Evolutionary conservation across 2,113 vertebrate genomes (phyloP), one percentile per base, ranked within the genome.

Genomic region (Salvelinus alpinus): DNA sequence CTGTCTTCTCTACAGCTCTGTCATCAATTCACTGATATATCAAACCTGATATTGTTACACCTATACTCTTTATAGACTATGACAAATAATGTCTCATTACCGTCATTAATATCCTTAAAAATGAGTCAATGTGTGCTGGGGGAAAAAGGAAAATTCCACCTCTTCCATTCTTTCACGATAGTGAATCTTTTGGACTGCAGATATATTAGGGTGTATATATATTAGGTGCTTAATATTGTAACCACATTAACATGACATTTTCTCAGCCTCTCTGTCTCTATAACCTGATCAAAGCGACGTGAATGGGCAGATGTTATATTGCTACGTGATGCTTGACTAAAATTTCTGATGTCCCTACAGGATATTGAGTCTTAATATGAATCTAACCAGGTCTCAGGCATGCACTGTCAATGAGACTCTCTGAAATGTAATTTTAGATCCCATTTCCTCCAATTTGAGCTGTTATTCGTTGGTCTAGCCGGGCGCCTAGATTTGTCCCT

Each of bases 391-490:
- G 75, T 70, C 74, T 38, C 78, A 64, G 78, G 20, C 75, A 8
- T 74, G 84, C 74, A 78, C 85, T 89, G 85, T 84, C 83, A 90
- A 87, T 59, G 74, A 78, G 79, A 83, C 77, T n/a, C 74, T 82
- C 73, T 71, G 77, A 86, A 90, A 90, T 91, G 78, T 84, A 83
- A 91, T 91, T 92, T 88, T 84, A 91, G 83, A 93, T 87, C 5
- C 87, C 87, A 91, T 91, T 92, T 93, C 89, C 88, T 90, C 76
- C 84, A 84, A 88, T 92, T 88, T 85, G 80, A 80, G 79, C 64
- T 64, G 70, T 90, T 90, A 91, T 87, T 87, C 83, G 84, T 85
- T 87, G 86, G 77, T 77, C 76, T 74, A 64, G 71, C 81, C 68
- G 18, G 3, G 69, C 67, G 54, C 31, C 74, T 80, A 51, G 1